Percentiles rank a stretch among this genome's conserved stretches.
Conservation (phyloP, 2,797 vertebrate species). For the Fringilla coelebs region DNA sequence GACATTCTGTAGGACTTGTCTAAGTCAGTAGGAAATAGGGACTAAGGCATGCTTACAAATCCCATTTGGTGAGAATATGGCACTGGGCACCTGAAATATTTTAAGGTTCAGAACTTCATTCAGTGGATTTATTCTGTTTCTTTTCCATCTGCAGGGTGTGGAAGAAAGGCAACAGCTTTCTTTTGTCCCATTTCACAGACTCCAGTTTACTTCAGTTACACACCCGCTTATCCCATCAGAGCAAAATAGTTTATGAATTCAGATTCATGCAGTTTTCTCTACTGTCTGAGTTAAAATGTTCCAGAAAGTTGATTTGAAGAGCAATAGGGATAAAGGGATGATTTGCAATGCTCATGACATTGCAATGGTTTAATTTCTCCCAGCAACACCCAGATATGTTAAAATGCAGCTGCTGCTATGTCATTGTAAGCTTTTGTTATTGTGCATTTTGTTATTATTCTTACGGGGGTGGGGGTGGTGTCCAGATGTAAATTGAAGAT, state of each 20-base stretch:
- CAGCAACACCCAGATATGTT: background rate
- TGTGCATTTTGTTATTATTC: background rate
- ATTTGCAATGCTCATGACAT: background rate
- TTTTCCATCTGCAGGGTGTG: background rate
- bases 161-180: background rate
- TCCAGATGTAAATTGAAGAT: background rate
- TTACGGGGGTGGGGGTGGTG: fast-evolving
- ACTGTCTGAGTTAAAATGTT: background rate
- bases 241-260: background rate
- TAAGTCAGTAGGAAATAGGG: background rate
- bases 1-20: background rate
- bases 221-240: background rate
- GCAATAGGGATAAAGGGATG: background rate
- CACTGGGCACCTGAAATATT: background rate
- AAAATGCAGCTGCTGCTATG: background rate
- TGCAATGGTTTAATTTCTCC: background rate
- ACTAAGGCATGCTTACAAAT: background rate
- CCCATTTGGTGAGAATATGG: background rate
- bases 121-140: background rate
- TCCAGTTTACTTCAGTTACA: background rate
- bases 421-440: background rate
- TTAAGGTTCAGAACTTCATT: background rate
- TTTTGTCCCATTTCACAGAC: background rate
- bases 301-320: background rate
- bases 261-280: background rate